Base-by-base conservation (phyloP, 2,888 invertebrate genomes). In the Lasioglossum villosulum region DNA sequence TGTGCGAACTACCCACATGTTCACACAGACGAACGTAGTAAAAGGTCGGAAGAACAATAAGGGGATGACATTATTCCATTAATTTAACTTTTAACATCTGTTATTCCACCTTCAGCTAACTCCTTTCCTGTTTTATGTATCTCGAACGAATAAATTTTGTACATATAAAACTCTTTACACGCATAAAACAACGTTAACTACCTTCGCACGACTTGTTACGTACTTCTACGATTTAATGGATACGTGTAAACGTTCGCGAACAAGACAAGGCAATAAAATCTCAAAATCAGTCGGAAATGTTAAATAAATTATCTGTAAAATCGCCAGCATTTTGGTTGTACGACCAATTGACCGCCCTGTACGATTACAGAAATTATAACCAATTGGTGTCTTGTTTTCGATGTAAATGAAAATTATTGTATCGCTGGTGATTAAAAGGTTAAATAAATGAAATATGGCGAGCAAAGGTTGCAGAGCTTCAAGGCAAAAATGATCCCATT, bases 1-100 rank as follows among this genome's bases (percentile, higher is more conserved):
- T 63, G 4, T 30, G 30, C 63, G 5, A 63, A 63, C n/a, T 30
- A 30, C 63, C 16, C 16, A 30, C 16, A 16, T 5, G 6, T 16
- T 30, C 30, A 30, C 14, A 27, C 63, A 14, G 16, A 16, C 30
- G 63, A 16, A 5, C 63, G 30, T 30, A 6, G 42, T 42, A 14
- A 27, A 63, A 63, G 30, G 30, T 30, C 30, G 16, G 27, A 6
- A 30, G 63, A 63, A 63, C 30, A 16, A 30, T 16, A 27, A 63
- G 30, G 30, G 5, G 63, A 4, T 12, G n/a, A n/a, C 56, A n/a
- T 56, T 56, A n/a, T 4, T 56, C 56, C 56, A 12, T 4, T 56
- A 10, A n/a, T n/a, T n/a, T n/a, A n/a, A 56, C 56, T 56, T 56
- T 56, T 56, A n/a, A 56, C 56, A n/a, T 56, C 56, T n/a, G 56